Evolutionary conservation across 2,888 invertebrate species (phyloP).

Genomic region (Ennomos erosarius): DNA sequence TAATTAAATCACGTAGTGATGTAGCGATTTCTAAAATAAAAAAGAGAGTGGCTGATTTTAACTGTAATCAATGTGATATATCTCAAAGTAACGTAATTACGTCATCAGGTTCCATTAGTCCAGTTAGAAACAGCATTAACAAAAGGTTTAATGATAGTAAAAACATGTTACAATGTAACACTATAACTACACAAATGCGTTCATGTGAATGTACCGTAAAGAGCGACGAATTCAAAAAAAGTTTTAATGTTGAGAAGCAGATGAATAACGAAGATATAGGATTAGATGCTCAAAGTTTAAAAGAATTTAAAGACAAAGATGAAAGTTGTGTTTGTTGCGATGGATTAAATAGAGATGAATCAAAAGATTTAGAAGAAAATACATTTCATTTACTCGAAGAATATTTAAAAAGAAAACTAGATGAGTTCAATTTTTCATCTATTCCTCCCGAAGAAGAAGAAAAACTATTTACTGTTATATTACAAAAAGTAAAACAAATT

Average conservation of each 20-base stretch:
- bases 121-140: no score
- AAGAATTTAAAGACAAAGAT: constrained; percentile 22
- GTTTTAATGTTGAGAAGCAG: constrained; percentile 36
- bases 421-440: constrained; percentile 58
- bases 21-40: no score
- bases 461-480: constrained; percentile 58
- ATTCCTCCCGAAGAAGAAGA: constrained; percentile 62
- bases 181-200: background rate
- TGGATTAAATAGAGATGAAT: constrained; percentile 45
- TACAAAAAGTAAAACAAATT: constrained; percentile 65
- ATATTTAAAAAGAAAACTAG: constrained; percentile 65
- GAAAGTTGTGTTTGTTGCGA: constrained; percentile 65
- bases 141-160: no score
- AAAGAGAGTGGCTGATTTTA: no score
- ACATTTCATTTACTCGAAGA: constrained; percentile 70
- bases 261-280: constrained; percentile 42
- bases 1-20: no score
- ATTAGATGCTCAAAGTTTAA: constrained; percentile 47
- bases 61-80: no score
- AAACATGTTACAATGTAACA: background rate
- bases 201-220: constrained; percentile 43
- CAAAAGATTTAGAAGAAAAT: constrained; percentile 70
- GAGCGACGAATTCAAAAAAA: constrained; percentile 46
- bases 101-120: no score
- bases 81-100: no score